phyloP scores from a whole-genome alignment of 2,888 invertebrate species.

The Agrochola macilenta region DNA sequence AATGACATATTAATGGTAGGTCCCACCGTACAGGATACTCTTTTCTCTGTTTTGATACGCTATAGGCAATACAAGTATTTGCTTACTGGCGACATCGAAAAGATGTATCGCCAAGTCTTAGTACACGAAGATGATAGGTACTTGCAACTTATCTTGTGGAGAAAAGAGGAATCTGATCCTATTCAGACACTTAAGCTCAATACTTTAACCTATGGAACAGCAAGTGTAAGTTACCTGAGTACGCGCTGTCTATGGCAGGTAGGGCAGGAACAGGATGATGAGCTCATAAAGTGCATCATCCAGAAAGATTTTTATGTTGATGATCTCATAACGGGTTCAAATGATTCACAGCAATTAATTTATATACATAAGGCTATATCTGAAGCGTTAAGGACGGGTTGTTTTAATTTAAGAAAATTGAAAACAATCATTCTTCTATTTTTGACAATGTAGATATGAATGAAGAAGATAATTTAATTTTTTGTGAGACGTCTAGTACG shows the following conservation, averaged over 20 bases:
- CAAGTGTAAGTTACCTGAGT: conserved; percentile 14
- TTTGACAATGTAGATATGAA: no score
- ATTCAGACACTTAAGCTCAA: conserved; percentile 8
- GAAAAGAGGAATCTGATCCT: neutral
- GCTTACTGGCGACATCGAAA: neutral
- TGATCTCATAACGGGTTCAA: neutral
- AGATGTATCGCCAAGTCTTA: conserved; percentile 5
- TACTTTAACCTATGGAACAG: conserved; percentile 28
- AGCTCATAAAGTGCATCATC: neutral
- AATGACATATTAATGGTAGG: no score
- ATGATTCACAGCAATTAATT: conserved; percentile 6
- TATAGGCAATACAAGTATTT: conserved; percentile 1
- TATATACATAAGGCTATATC: neutral
- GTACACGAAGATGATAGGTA: neutral
- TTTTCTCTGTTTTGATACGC: neutral
- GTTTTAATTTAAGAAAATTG: conserved; percentile 6
- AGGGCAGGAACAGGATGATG: conserved; percentile 4
- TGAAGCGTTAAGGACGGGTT: conserved; percentile 2
- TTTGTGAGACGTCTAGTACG: no score
- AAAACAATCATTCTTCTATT: neutral
- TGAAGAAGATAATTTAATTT: no score
- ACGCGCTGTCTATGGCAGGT: conserved; percentile 12
- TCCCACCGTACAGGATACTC: no score
- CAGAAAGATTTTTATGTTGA: conserved; percentile 13
- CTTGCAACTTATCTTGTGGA: neutral